phyloP scores from a whole-genome alignment of 53 echinoderm and acorn worm genomes.

The Echinarachnius parma region DNA sequence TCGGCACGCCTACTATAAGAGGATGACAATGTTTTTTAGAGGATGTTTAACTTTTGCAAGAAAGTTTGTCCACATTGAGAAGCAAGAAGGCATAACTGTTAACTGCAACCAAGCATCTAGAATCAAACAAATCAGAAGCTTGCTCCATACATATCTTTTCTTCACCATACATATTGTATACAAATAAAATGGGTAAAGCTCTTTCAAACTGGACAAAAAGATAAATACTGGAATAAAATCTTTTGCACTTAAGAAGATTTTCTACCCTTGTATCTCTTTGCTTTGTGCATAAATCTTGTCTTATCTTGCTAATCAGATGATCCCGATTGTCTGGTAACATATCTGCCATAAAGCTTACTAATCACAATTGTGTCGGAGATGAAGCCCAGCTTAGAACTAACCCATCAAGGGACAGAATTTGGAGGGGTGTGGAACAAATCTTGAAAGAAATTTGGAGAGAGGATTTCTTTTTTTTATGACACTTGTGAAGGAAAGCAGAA shows the following conservation, averaged over 20 bases:
- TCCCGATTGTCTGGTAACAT: conserved; percentile 33
- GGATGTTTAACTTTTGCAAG: too few relatives aligned
- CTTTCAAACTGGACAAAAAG: background rate
- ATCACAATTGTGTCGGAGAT: conserved; percentile 11
- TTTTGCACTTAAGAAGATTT: conserved; percentile 31
- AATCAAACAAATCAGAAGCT: background rate
- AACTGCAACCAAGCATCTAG: conserved; percentile 18
- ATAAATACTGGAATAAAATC: conserved; percentile 30
- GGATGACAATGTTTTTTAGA: too few relatives aligned
- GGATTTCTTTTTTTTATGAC: too few relatives aligned
- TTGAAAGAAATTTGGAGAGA: too few relatives aligned
- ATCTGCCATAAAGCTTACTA: conserved; percentile 23
- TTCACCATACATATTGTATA: too few relatives aligned
- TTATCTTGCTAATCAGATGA: conserved; percentile 48
- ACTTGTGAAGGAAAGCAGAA: too few relatives aligned
- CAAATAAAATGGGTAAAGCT: background rate
- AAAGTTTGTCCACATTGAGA: too few relatives aligned
- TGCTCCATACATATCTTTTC: too few relatives aligned
- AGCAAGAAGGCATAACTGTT: conserved; percentile 29
- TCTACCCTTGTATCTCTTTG: conserved; percentile 8
- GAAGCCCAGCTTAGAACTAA: background rate
- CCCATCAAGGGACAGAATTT: too few relatives aligned
- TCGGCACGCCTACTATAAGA: too few relatives aligned
- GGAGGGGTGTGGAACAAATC: too few relatives aligned
- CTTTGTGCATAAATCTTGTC: conserved; percentile 9